Evolutionary conservation across 2,888 invertebrate species (phyloP).

Genomic region (Drosophila rubida): DNA sequence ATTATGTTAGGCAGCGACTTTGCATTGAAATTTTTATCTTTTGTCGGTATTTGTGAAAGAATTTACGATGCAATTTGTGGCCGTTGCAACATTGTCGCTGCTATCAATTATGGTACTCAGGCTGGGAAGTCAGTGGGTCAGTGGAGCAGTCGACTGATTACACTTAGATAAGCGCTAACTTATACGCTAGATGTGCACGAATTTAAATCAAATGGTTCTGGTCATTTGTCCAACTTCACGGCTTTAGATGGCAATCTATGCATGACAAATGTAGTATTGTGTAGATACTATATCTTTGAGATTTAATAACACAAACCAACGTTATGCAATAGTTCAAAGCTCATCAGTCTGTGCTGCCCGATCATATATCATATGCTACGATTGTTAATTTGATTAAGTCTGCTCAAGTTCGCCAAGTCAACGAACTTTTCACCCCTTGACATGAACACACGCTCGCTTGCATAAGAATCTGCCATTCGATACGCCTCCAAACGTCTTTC

Average conservation of each 20-base stretch:
- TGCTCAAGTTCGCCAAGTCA: slow-evolving; percentile 31
- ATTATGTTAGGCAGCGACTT: slow-evolving; percentile 15
- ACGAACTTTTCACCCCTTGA: slow-evolving; percentile 48
- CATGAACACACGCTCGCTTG: slow-evolving; percentile 39
- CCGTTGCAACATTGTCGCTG: slow-evolving; percentile 15
- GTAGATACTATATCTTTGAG: background rate
- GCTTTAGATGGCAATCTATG: background rate
- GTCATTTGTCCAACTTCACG: background rate
- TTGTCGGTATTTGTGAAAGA: slow-evolving; percentile 51
- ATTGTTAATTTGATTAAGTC: slow-evolving; percentile 12
- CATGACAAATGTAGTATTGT: background rate
- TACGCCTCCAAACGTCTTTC: slow-evolving; percentile 58
- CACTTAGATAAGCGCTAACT: slow-evolving; percentile 10
- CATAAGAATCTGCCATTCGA: slow-evolving; percentile 64
- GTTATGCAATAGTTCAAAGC: background rate
- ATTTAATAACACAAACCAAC: background rate
- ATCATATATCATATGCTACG: background rate
- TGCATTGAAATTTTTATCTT: slow-evolving; percentile 44
- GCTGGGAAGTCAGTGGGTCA: slow-evolving; percentile 42
- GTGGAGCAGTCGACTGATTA: slow-evolving; percentile 44
- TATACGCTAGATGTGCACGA: background rate
- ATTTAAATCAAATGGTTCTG: background rate
- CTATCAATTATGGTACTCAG: slow-evolving; percentile 36
- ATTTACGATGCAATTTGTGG: slow-evolving; percentile 30
- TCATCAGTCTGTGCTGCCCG: background rate